Conservation (phyloP, 2,888 invertebrate species). For the Cheilosia vulpina region DNA sequence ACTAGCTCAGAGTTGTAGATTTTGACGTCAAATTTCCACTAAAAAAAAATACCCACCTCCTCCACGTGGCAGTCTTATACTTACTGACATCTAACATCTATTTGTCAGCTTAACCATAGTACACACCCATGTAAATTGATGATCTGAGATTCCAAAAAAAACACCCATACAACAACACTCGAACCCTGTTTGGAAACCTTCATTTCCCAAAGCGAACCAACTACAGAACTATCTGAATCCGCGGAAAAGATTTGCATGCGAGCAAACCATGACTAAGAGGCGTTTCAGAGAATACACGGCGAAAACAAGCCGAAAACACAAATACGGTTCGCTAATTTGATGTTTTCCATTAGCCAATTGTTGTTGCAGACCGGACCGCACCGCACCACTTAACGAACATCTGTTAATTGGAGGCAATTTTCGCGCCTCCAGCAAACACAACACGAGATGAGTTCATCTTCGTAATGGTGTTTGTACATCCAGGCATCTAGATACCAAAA, state of each 20-base stretch:
- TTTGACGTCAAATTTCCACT: too few species aligned
- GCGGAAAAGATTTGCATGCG: conserved; percentile 10
- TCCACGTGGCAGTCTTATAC: too few species aligned
- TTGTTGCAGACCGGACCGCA: conserved; percentile 13
- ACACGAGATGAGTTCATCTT: conserved; percentile 25
- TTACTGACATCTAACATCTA: too few species aligned
- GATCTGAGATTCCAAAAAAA: too few species aligned
- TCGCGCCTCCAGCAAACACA: conserved; percentile 23
- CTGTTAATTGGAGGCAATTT: conserved; percentile 63
- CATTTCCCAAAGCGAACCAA: too few species aligned
- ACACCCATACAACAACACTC: too few species aligned
- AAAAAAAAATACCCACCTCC: too few species aligned
- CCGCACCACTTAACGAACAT: conserved; percentile 55
- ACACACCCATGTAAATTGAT: too few species aligned
- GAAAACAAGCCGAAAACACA: conserved; percentile 29
- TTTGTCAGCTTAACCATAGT: too few species aligned
- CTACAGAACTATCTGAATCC: not conserved
- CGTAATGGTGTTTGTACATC: conserved; percentile 9
- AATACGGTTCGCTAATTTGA: conserved; percentile 55
- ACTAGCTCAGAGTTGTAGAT: too few species aligned
- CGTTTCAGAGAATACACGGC: conserved; percentile 32
- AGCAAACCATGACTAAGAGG: conserved; percentile 27
- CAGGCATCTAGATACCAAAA: conserved; percentile 20
- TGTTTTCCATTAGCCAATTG: conserved; percentile 58
- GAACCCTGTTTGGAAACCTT: too few species aligned